phyloP scores from a whole-genome alignment of 2,888 invertebrate genomes.

The Nezara viridula region DNA sequence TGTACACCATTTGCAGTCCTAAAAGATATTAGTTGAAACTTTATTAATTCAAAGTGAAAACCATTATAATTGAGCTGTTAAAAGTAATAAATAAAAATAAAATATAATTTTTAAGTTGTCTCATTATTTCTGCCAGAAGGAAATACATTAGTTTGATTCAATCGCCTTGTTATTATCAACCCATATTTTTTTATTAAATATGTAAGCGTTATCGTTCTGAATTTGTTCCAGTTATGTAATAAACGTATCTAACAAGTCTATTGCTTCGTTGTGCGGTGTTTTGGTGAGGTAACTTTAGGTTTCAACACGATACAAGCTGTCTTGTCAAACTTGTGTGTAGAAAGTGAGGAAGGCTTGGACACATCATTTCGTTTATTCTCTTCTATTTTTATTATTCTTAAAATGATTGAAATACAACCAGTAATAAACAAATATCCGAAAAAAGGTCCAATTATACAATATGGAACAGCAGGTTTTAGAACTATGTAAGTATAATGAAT shows the following conservation, averaged over 20 bases:
- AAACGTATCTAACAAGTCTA: not conserved
- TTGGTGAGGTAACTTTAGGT: slow-evolving; percentile 28
- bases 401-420: slow-evolving; percentile 50
- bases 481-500: slow-evolving; percentile 74
- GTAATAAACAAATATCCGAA: slow-evolving; percentile 63
- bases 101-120: no score
- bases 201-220: no score
- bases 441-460: slow-evolving; percentile 73
- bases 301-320: slow-evolving; percentile 4
- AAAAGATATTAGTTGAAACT: no score
- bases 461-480: slow-evolving; percentile 90
- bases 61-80: no score
- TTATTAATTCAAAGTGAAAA: no score
- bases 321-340: not conserved
- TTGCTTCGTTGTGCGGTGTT: not conserved
- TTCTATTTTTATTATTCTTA: not conserved
- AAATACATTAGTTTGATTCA: no score
- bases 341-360: not conserved
- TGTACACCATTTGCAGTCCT: no score
- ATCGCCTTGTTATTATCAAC: no score
- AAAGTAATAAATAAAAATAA: no score
- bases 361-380: not conserved
- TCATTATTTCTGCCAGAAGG: no score
- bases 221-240: not conserved
- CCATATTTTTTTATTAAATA: no score